Conservation (phyloP, 2,113 vertebrate genomes). For the Calonectris borealis region DNA sequence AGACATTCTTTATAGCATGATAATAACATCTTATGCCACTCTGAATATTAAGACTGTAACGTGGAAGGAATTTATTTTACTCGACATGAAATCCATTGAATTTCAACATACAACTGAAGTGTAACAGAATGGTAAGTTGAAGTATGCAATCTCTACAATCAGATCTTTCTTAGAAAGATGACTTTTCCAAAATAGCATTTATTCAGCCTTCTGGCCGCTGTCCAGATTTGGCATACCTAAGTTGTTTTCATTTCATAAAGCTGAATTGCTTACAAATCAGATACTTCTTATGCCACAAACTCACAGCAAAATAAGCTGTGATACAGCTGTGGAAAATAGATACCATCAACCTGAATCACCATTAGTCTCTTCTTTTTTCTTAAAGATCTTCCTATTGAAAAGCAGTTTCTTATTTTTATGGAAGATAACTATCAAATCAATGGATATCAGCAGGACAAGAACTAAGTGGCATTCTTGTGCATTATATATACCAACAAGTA, state of each 20-base stretch:
- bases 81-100: not conserved
- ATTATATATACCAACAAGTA: not conserved
- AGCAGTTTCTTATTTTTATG: not conserved
- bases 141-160: not conserved
- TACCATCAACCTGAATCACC: not conserved
- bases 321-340: not conserved
- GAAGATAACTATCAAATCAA: not conserved
- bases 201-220: conserved; percentile 11
- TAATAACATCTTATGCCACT: not conserved
- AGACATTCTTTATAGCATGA: not conserved
- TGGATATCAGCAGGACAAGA: not conserved
- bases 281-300: not conserved
- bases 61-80: not conserved
- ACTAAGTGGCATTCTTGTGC: not conserved
- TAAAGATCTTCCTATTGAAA: not conserved
- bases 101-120: not conserved
- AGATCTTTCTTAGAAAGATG: conserved; percentile 17
- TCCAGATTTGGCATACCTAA: conserved; percentile 4
- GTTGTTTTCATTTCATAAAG: conserved; percentile 5
- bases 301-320: not conserved
- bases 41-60: not conserved
- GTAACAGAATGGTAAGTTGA: not conserved
- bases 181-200: conserved; percentile 9
- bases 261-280: not conserved
- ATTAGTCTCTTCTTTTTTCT: not conserved